phyloP scores from a whole-genome alignment of 2,888 invertebrate genomes.

The Coenonympha glycerion region DNA sequence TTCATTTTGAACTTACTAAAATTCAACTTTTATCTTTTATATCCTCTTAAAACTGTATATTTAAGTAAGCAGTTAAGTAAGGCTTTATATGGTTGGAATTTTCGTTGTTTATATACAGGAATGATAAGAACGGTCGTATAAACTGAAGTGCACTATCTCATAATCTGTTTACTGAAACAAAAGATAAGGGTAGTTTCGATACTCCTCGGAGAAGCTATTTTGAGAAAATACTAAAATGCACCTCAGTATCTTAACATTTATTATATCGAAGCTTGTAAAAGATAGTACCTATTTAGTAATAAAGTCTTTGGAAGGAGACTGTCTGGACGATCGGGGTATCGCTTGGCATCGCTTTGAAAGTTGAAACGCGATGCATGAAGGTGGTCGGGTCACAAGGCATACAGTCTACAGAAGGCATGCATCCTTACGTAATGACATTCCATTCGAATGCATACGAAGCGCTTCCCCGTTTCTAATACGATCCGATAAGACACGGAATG shows the following conservation, averaged over 20 bases:
- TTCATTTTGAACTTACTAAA: too few relatives aligned
- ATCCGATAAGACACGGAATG: background rate
- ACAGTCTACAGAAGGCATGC: background rate
- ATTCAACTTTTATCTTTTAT: too few relatives aligned
- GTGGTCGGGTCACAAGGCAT: background rate
- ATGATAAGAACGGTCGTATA: background rate
- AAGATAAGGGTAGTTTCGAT: background rate
- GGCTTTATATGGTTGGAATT: background rate
- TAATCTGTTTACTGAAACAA: background rate
- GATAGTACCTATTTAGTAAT: background rate
- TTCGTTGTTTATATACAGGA: background rate
- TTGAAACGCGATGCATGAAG: background rate
- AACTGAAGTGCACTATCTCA: background rate
- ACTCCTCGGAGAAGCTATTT: background rate
- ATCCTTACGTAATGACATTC: slow-evolving; percentile 6
- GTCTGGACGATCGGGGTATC: background rate
- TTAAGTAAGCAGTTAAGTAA: too few relatives aligned
- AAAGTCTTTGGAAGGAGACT: background rate
- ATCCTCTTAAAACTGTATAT: too few relatives aligned
- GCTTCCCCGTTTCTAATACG: background rate
- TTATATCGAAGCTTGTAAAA: background rate
- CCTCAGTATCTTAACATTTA: background rate
- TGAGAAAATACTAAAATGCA: background rate
- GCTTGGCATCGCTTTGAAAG: background rate
- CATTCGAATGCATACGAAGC: slow-evolving; percentile 4